Conservation (phyloP, 2,888 invertebrate species). For the Callosobruchus maculatus region DNA sequence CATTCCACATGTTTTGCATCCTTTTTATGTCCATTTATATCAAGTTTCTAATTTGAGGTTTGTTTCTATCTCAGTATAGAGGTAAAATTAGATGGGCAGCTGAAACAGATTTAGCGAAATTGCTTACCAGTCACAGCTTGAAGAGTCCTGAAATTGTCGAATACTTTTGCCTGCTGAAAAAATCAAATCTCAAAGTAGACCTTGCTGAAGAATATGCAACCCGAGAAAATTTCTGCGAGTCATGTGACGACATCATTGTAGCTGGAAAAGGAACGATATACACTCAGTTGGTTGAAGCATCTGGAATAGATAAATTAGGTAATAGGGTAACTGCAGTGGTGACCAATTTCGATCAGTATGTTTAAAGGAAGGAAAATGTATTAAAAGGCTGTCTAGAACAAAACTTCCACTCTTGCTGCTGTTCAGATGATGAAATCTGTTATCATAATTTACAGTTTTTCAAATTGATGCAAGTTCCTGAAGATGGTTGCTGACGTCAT, state of each 20-base stretch:
- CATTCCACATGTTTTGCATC: too few relatives aligned
- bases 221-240: slow-evolving; percentile 34
- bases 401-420: too few relatives aligned
- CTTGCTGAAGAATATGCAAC: slow-evolving; percentile 27
- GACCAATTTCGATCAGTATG: too few relatives aligned
- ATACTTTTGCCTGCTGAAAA: slow-evolving; percentile 13
- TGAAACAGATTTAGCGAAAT: slow-evolving; percentile 33
- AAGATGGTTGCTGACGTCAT: too few relatives aligned
- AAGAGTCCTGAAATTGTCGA: slow-evolving; percentile 40
- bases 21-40: too few relatives aligned
- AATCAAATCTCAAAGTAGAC: slow-evolving; percentile 12
- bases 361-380: too few relatives aligned
- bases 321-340: too few relatives aligned
- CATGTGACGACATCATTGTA: slow-evolving; percentile 33
- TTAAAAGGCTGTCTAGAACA: too few relatives aligned
- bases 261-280: slow-evolving; percentile 28
- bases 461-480: too few relatives aligned
- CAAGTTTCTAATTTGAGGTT: too few relatives aligned
- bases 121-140: slow-evolving; percentile 27
- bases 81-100: slow-evolving; percentile 40
- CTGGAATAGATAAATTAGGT: slow-evolving; percentile 37
- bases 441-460: too few relatives aligned
- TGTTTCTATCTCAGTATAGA: slow-evolving; percentile 34
- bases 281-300: slow-evolving; percentile 36
- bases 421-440: too few relatives aligned